Evolutionary conservation across 2,113 vertebrate genomes (phyloP), one percentile per base, ranked within the genome.

Genomic region (Campylomormyrus numenius): DNA sequence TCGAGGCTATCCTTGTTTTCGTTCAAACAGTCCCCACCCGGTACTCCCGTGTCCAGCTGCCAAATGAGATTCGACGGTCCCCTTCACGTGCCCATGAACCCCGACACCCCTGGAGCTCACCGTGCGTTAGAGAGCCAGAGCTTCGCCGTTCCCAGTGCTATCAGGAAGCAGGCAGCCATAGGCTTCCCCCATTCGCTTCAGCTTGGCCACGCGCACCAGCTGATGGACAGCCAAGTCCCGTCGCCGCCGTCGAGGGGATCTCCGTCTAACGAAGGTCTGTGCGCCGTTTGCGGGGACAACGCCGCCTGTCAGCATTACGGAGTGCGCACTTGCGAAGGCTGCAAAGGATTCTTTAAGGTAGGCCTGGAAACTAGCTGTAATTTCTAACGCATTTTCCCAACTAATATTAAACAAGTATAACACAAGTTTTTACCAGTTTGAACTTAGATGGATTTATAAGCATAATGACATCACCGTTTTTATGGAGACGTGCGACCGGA

Each of bases 51-150:
- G 42, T 98, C 98, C 92, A 99, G 98, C 95, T 99, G 98, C 93
- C 98, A 99, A 96, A 99, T 99, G 98, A 97, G 98, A 91, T 99
- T 99, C 93, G 98, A 99, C 53, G 98, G 98, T 85, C 96, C 98
- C 83, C 97, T 99, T 70, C 98, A 98, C 91, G 97, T 98, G 3
- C 97, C 98, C 93, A 97, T 99, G 97, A 96, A 94, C 95, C 94
- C 98, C 17, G 98, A 99, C 93, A 94, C 96, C 13, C 94, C 97
- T 0, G 97, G 96, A 70, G 94, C 95, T 90, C 98, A 98, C 95
- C 97, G 97, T 91, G 95, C 96, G 91, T 96, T 97, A 93, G 97
- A 98, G 92, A 96, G 96, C 50, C 98, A 98, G 96, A 95, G 97
- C 91, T 99, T 99, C 84, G 97, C 97, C 0, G 96, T 99, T 90